Base-by-base conservation (phyloP, 1,140 invertebrate genomes). In the Danaus plexippus region DNA sequence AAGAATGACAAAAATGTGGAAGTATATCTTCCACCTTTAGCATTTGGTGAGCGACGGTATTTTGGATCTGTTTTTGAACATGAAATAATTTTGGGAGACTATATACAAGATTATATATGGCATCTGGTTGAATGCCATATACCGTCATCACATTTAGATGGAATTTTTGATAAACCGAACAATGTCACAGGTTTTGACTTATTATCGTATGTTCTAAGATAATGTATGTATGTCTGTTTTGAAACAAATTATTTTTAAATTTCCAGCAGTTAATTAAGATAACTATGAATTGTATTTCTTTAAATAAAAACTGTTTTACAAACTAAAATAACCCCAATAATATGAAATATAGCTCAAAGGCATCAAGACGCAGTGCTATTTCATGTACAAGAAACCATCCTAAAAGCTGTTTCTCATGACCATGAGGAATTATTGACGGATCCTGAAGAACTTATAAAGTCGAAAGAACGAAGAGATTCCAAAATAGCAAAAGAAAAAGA, bases 21-120 rank as follows among this genome's bases (percentile, higher is more conserved):
- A 52, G 63, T 49, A 9, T 56, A 52, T 47, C 49, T 65, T 5
- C 59, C 63, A n/a, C 42, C 49, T 4, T 40, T 65, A 41, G 59
- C 52, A 48, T 65, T 65, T 51, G 46, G 56, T 9, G 59, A 62
- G 54, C 18, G 58, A 15, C 57, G 77, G 47, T 83, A 79, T 61
- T 85, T 83, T 54, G 80, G 63, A 7, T 43, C 57, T 11, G 70
- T 80, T 9, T n/a, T 67, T 11, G 65, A 71, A 47, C 46, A 43
- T 43, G 67, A 72, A 15, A 61, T 69, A 15, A 63, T 22, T 11
- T 11, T 74, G 10, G 41, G 52, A 11, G 51, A 54, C 47, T 73
- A 59, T 59, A 58, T 83, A 6, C 45, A 64, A 49, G 49, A 73
- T 15, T 46, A 75, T 9, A 74, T 85, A 64, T 85, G 80, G 82